phyloP scores from a whole-genome alignment of 1,140 invertebrate species.

The Drosophila bocki region DNA sequence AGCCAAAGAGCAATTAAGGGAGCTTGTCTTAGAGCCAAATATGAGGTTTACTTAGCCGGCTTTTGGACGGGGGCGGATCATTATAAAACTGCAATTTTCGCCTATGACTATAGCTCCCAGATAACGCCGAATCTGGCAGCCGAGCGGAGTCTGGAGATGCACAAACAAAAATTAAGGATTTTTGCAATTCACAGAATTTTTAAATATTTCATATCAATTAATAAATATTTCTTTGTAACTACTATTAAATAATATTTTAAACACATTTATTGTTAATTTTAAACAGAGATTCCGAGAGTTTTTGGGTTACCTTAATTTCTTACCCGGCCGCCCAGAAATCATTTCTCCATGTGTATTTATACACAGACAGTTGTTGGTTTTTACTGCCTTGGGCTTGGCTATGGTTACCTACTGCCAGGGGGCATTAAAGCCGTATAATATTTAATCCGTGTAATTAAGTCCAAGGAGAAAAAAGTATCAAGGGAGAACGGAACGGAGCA shows the following conservation, averaged over 20 bases:
- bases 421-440: slow-evolving; percentile 78
- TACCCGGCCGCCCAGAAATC: background rate
- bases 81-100: slow-evolving; percentile 76
- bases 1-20: slow-evolving; percentile 62
- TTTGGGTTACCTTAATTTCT: background rate
- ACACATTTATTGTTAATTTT: too few species aligned
- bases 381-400: slow-evolving; percentile 51
- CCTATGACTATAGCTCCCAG: slow-evolving; percentile 40
- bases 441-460: slow-evolving; percentile 83
- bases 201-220: background rate
- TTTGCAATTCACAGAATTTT: too few species aligned
- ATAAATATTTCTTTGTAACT: too few species aligned
- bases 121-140: slow-evolving; percentile 44
- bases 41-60: slow-evolving; percentile 41
- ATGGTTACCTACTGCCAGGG: slow-evolving; percentile 53
- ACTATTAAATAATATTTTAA: too few species aligned
- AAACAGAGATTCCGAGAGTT: too few species aligned
- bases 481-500: slow-evolving; percentile 28
- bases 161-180: slow-evolving; percentile 1
- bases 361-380: slow-evolving; percentile 33
- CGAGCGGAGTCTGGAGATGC: slow-evolving; percentile 4
- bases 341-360: slow-evolving; percentile 3
- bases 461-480: slow-evolving; percentile 67
- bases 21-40: slow-evolving; percentile 41
- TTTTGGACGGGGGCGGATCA: slow-evolving; percentile 62